Base-by-base conservation (phyloP, 1,140 invertebrate genomes). In the Condylostylus longicornis region DNA sequence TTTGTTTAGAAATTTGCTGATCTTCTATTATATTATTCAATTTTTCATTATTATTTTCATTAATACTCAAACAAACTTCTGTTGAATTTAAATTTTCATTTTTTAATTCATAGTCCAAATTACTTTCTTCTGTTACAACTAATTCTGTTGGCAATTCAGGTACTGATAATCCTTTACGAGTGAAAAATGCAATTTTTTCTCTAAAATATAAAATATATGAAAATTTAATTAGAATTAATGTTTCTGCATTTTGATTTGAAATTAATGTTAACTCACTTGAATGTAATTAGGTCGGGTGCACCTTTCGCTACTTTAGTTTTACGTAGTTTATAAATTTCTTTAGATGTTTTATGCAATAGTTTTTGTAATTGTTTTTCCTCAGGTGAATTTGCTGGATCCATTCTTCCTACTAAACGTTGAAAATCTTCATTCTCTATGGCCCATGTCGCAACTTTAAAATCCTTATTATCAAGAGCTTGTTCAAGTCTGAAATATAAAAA, bases 161-260 rank as follows among this genome's bases (percentile, higher is more conserved):
- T 45, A 88, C 75, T 42, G 71, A 77, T 15, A 79, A 53, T 49
- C 82, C 83, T 5, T 77, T 71, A 40, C 79, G 70, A 2, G 86
- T 90, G 57, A 94, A 91, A 63, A 94, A 94, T 10, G 87, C 83
- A 77, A 94, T 94, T 63, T 91, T 93, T 64, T 91, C 87, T 68
- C 87, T 91, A 65, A 14, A 38, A 45, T 7, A 33, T 18, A 17
- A 8, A 33, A 18, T 17, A 8, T 33, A 18, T 18, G 13, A 33
- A 33, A 33, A 15, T 10, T 9, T 17, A 18, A 7, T 8, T 8
- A 18, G 10, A 33, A 7, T 5, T 33, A 5, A 6, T 18, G 7
- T 6, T 5, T 18, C 10, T 18, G 10, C 17, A 15, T 17, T 17
- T 18, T 19, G 18, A 15, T 9, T 13, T 5, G 7, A 14, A 6